Percentiles rank a stretch among this genome's conserved stretches.
Evolutionary conservation across 2,797 vertebrate species (phyloP).

Genomic region (Prunella strophiata): DNA sequence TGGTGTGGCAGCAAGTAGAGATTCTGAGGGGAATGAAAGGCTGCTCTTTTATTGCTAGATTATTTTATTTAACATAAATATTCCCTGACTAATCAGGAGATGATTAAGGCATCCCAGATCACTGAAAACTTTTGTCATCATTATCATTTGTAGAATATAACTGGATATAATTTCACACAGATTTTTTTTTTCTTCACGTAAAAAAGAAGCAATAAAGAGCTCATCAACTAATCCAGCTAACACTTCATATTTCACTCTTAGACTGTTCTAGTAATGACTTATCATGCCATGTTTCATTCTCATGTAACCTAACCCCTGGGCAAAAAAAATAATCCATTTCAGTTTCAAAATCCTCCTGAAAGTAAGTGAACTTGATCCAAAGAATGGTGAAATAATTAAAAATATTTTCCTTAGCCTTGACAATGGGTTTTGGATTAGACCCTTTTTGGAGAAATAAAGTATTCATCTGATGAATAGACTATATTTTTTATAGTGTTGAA

Average conservation of each 20-base stretch:
- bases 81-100: not conserved
- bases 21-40: not conserved
- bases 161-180: not conserved
- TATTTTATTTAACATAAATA: constrained; percentile 33
- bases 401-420: not conserved
- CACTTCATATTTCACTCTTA: constrained; percentile 10
- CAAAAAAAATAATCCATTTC: constrained; percentile 35
- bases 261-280: constrained; percentile 3
- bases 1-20: not conserved
- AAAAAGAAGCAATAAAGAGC: constrained; percentile 32
- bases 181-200: not conserved
- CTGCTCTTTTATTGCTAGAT: constrained; percentile 1
- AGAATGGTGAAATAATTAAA: constrained; percentile 11
- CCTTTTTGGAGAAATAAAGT: not conserved
- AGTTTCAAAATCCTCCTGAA: constrained; percentile 8
- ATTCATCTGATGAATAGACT: not conserved
- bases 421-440: not conserved
- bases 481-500: not conserved
- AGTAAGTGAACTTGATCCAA: not conserved
- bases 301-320: not conserved
- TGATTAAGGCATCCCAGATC: not conserved
- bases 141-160: constrained; percentile 23
- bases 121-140: not conserved
- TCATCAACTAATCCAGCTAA: constrained; percentile 41
- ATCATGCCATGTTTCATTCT: not conserved